These are phyloP conservation scores for Drosophila micromelanica DNA, from an alignment of 1,140 invertebrate genomes.

Conservation along the genomic window DNA sequence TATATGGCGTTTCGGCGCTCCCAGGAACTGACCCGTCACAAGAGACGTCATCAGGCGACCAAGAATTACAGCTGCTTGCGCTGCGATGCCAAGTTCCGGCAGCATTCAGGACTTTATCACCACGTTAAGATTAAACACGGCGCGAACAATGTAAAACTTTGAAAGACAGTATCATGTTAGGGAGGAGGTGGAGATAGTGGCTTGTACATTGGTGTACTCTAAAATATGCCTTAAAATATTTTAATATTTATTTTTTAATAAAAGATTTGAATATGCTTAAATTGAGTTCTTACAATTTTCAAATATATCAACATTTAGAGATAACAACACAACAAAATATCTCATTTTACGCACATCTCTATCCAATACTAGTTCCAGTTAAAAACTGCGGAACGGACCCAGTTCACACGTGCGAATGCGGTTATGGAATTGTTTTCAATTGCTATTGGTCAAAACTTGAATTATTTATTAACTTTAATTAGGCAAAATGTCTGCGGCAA, in stretches of 20 bases:
- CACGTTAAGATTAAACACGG: constrained; percentile 12
- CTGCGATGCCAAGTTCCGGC: constrained; percentile 16
- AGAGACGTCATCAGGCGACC: background rate
- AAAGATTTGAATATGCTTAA: no score
- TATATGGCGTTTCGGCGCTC: constrained; percentile 4
- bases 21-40: constrained; percentile 27
- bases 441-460: background rate
- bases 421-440: constrained; percentile 1
- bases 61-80: constrained; percentile 8
- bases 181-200: no score
- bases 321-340: no score
- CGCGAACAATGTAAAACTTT: background rate
- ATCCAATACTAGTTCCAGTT: background rate
- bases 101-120: constrained; percentile 6
- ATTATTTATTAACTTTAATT: background rate
- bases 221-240: no score
- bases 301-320: no score
- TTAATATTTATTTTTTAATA: no score
- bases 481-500: constrained; percentile 41
- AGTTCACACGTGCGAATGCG: constrained; percentile 23
- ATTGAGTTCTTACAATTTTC: no score
- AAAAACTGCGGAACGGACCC: background rate
- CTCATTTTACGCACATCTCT: background rate
- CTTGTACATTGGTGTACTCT: no score
- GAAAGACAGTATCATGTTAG: no score